Percentiles rank a stretch among this genome's conserved stretches.
Evolutionary conservation across 1,140 invertebrate species (phyloP).

Genomic region (Globodera rostochiensis): DNA sequence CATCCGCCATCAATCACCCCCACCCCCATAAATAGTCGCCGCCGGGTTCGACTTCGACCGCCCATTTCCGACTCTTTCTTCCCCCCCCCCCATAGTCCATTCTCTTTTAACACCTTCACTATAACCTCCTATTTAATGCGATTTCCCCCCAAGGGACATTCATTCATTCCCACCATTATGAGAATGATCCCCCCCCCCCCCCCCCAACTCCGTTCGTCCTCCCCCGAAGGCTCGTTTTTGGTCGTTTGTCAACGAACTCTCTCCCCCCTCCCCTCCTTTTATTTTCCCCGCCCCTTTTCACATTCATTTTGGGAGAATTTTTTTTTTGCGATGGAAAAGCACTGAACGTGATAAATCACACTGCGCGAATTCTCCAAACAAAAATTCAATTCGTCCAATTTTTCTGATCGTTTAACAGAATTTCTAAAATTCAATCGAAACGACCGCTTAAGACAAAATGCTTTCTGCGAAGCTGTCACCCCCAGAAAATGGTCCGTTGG

Average conservation of each 20-base stretch:
- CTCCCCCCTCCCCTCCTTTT: background rate
- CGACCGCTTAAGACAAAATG: background rate
- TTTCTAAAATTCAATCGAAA: background rate
- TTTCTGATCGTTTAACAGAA: background rate
- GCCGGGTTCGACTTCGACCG: background rate
- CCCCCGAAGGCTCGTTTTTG: conserved; percentile 8
- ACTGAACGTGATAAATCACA: background rate
- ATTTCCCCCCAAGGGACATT: background rate
- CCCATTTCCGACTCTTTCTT: conserved; percentile 3
- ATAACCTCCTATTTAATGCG: background rate
- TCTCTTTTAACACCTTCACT: conserved; percentile 2
- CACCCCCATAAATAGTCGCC: background rate
- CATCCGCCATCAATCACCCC: background rate
- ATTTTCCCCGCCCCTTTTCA: background rate
- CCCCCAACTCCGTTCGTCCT: background rate
- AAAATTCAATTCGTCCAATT: background rate
- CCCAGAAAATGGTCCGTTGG: conserved; percentile 10
- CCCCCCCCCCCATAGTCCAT: background rate
- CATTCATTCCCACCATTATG: background rate
- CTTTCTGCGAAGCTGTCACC: conserved; percentile 1
- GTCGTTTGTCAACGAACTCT: conserved; percentile 5
- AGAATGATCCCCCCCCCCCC: background rate
- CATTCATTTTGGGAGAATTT: conserved; percentile 6
- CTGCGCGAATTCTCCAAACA: background rate
- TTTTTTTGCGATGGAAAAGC: background rate